These are phyloP conservation scores for Dipodomys merriami DNA, from an alignment of 2,113 vertebrate genomes.

Conservation along the genomic window DNA sequence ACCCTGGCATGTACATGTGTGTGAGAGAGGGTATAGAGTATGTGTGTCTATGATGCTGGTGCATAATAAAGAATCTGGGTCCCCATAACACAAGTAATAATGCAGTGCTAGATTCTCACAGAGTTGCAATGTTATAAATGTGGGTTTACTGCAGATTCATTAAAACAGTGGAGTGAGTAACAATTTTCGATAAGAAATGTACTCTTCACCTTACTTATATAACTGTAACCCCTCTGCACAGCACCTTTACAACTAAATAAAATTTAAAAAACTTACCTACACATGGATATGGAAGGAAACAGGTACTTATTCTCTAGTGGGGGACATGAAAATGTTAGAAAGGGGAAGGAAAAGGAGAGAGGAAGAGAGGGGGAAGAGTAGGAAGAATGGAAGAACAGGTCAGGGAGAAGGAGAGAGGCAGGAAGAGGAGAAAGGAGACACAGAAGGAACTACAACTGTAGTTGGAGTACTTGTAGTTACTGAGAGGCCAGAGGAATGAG, in stretches of 20 bases:
- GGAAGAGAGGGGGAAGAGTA: no score
- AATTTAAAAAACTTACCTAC: neutral
- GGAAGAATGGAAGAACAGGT: no score
- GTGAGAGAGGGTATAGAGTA: no score
- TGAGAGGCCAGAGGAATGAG: no score
- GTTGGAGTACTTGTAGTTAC: neutral
- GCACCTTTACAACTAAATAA: no score
- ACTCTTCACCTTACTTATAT: no score
- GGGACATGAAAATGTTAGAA: neutral
- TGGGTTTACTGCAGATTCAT: neutral
- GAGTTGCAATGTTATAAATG: neutral
- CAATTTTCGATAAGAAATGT: no score
- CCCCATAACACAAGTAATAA: neutral
- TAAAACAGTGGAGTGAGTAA: neutral
- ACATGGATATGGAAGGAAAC: neutral
- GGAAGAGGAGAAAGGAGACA: accelerated
- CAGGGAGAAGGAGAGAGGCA: neutral
- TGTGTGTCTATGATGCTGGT: neutral
- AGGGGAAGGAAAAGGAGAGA: accelerated
- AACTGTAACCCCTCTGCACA: no score
- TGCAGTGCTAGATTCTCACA: neutral
- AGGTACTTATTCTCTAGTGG: no score
- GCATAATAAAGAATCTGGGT: neutral
- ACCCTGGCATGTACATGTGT: neutral
- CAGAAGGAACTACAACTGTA: neutral